A percentile compares a stretch with the other conserved stretches of the same genome.
phyloP scores from a whole-genome alignment of 2,113 vertebrate genomes.

The Elaphurus davidianus region DNA sequence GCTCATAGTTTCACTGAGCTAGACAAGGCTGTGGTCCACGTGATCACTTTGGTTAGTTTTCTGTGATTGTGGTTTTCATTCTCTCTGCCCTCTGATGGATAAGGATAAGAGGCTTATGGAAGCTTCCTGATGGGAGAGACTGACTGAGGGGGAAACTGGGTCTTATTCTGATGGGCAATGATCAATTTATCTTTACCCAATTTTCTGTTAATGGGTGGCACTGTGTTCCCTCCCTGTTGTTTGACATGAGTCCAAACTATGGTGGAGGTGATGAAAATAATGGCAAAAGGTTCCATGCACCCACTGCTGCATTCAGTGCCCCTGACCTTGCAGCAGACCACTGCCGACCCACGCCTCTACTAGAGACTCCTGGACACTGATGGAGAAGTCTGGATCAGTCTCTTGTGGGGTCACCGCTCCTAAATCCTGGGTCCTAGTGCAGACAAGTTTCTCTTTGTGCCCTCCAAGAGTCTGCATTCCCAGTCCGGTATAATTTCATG shows the following conservation, averaged over 20 bases:
- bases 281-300: neutral
- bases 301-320: neutral
- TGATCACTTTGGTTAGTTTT: neutral
- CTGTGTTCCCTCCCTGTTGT: neutral
- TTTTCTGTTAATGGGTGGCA: neutral
- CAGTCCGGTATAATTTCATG: neutral
- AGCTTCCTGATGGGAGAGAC: neutral
- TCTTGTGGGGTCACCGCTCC: neutral
- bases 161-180: neutral
- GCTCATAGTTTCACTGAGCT: neutral
- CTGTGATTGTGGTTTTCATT: neutral
- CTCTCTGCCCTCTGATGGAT: neutral
- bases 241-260: neutral
- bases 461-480: neutral
- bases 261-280: neutral
- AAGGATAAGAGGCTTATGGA: neutral
- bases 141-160: neutral
- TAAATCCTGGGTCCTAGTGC: neutral
- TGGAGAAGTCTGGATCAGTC: neutral
- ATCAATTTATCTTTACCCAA: neutral
- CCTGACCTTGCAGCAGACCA: neutral
- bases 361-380: neutral
- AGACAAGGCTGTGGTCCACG: neutral
- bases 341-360: fast-evolving
- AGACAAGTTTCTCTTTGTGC: neutral